Conservation (phyloP, 2,888 invertebrate species). For the Noctua janthina region DNA sequence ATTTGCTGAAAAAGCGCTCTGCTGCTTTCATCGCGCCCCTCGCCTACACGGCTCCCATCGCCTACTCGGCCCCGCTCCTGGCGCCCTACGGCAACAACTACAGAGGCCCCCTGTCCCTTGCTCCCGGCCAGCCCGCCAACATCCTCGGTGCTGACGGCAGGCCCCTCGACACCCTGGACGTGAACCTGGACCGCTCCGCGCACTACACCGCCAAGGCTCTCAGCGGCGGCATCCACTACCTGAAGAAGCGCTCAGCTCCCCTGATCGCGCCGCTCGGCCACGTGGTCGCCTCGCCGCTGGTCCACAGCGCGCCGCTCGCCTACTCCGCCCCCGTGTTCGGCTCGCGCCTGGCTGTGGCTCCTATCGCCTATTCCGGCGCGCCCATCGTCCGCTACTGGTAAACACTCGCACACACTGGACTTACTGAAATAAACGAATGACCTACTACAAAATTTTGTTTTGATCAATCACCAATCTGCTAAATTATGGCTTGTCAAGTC, state of each 20-base stretch:
- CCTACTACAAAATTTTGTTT: slow-evolving; percentile 1
- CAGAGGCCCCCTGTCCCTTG: slow-evolving; percentile 85
- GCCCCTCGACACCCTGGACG: slow-evolving; percentile 85
- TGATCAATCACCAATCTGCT: not conserved
- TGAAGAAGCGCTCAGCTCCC: slow-evolving; percentile 80
- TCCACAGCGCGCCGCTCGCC: slow-evolving; percentile 67
- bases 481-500: not conserved
- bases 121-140: slow-evolving; percentile 86
- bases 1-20: slow-evolving; percentile 83
- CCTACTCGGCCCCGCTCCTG: slow-evolving; percentile 72
- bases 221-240: slow-evolving; percentile 70
- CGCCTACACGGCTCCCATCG: slow-evolving; percentile 59
- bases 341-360: slow-evolving; percentile 43
- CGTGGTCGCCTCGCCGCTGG: slow-evolving; percentile 48
- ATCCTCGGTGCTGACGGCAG: slow-evolving; percentile 84
- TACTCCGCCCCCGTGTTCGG: slow-evolving; percentile 75
- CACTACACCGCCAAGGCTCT: slow-evolving; percentile 83
- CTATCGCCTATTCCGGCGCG: slow-evolving; percentile 47
- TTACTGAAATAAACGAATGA: slow-evolving; percentile 36
- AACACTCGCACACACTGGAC: not conserved
- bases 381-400: slow-evolving; percentile 55
- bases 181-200: slow-evolving; percentile 84
- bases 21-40: slow-evolving; percentile 63
- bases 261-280: slow-evolving; percentile 63
- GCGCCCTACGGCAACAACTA: slow-evolving; percentile 75